Evolutionary conservation across 2,797 vertebrate species (phyloP).

Genomic region (Geotrypetes seraphini): DNA sequence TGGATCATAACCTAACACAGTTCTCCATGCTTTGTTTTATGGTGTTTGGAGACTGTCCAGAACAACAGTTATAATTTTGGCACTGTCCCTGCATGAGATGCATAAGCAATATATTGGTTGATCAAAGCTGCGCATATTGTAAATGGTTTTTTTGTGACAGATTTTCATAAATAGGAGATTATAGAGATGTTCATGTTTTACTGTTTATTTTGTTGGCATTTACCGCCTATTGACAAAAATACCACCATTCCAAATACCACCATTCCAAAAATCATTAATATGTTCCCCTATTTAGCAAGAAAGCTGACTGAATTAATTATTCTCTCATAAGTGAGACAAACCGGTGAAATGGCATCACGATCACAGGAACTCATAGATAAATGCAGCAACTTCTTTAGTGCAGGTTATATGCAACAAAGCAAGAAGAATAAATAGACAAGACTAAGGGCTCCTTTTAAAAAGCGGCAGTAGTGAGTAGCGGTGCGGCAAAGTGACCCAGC

Average conservation of each 20-base stretch:
- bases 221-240: slow-evolving; percentile 7
- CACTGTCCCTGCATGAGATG: slow-evolving; percentile 31
- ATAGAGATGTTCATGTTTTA: slow-evolving; percentile 10
- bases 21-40: slow-evolving; percentile 45
- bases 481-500: too few relatives aligned
- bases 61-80: slow-evolving; percentile 32
- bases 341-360: neutral
- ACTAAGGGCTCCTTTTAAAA: too few relatives aligned
- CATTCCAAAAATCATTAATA: neutral
- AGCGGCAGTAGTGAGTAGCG: too few relatives aligned
- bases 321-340: slow-evolving; percentile 21
- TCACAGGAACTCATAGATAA: slow-evolving; percentile 12
- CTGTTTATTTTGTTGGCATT: slow-evolving; percentile 25
- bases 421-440: slow-evolving; percentile 38
- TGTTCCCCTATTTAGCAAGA: slow-evolving; percentile 11
- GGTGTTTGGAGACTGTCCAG: slow-evolving; percentile 46
- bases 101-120: slow-evolving; percentile 43
- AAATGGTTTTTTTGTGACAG: slow-evolving; percentile 29
- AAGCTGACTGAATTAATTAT: slow-evolving; percentile 14
- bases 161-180: slow-evolving; percentile 24
- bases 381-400: neutral
- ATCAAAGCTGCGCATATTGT: slow-evolving; percentile 44
- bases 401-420: slow-evolving; percentile 25
- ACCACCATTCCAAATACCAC: neutral
- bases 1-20: slow-evolving; percentile 47